Evolutionary conservation across 2,113 vertebrate species (phyloP).

Genomic region (Chaetodon trifascialis): DNA sequence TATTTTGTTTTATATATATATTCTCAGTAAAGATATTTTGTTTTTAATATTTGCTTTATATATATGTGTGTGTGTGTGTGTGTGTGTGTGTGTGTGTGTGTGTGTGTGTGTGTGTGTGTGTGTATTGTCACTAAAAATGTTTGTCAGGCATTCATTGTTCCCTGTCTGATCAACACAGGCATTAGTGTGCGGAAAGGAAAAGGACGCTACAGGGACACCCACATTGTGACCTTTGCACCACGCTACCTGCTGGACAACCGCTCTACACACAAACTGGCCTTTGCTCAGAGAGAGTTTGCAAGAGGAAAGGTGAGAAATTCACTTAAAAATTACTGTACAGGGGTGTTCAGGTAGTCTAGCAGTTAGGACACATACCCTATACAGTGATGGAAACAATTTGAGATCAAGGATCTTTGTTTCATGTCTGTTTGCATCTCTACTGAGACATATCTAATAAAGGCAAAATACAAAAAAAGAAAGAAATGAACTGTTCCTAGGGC

Average conservation of each 20-base stretch:
- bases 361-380: not conserved
- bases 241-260: slow-evolving; percentile 96
- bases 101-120: too few species aligned
- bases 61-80: too few species aligned
- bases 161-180: slow-evolving; percentile 79
- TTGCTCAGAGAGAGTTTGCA: slow-evolving; percentile 96
- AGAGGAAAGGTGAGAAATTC: slow-evolving; percentile 89
- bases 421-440: not conserved
- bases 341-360: not conserved
- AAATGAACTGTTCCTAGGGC: not conserved
- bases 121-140: too few species aligned
- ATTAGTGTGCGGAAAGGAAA: slow-evolving; percentile 96
- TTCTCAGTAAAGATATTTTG: too few species aligned
- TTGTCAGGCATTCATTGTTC: not conserved
- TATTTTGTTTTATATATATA: too few species aligned
- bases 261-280: slow-evolving; percentile 93
- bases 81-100: too few species aligned
- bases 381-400: not conserved
- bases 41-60: too few species aligned
- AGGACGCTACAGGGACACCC: slow-evolving; percentile 94
- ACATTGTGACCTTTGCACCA: slow-evolving; percentile 96
- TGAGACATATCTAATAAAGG: not conserved
- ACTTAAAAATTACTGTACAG: not conserved
- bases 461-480: not conserved
- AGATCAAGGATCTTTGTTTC: not conserved